phyloP scores from a whole-genome alignment of 1,140 invertebrate species.

The Tyrophagus putrescentiae region DNA sequence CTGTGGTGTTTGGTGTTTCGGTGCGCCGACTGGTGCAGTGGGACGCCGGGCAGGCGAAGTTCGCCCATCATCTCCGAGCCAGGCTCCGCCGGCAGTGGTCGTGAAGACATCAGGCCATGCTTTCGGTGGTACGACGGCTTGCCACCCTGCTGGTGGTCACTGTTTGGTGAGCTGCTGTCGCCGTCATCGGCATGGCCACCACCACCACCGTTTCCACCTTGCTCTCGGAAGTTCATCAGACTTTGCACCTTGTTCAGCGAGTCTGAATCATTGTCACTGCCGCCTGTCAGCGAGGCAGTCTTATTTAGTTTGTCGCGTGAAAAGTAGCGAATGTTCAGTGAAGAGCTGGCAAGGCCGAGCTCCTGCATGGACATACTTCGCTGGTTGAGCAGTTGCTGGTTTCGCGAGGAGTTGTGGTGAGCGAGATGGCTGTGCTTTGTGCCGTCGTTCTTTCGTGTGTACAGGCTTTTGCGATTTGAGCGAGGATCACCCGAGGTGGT shows the following conservation, averaged over 20 bases:
- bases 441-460: conserved; percentile 9
- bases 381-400: conserved; percentile 12
- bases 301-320: conserved; percentile 25
- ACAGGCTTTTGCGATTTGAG: conserved; percentile 1
- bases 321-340: conserved; percentile 31
- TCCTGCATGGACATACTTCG: conserved; percentile 26
- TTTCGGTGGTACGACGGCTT: neutral
- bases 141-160: neutral
- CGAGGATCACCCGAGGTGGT: neutral
- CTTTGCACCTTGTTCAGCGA: neutral
- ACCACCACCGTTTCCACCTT: neutral
- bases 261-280: conserved; percentile 18
- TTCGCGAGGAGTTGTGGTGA: no score
- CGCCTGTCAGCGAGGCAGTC: conserved; percentile 20
- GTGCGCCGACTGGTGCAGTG: neutral
- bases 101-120: conserved; percentile 14
- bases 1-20: neutral
- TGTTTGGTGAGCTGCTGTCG: neutral
- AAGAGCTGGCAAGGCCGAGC: conserved; percentile 27
- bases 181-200: neutral
- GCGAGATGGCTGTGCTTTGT: no score
- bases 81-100: conserved; percentile 17
- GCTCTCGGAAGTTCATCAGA: neutral
- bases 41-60: neutral
- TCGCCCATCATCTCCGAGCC: neutral